Evolutionary conservation across 1,140 invertebrate species (phyloP).

Genomic region (Bombus soroeensis): DNA sequence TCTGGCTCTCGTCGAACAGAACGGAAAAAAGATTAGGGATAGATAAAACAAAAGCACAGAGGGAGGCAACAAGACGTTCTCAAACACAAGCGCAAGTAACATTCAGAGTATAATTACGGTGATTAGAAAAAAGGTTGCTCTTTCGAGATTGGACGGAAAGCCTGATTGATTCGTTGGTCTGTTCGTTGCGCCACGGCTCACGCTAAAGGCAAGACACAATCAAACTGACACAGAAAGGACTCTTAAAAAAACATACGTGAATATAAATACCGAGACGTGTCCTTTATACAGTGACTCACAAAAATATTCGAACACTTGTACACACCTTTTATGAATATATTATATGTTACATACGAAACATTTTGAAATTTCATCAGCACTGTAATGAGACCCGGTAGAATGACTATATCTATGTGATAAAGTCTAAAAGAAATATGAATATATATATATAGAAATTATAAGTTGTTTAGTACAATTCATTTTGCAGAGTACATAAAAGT

Average conservation of each 20-base stretch:
- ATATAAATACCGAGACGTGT: slow-evolving; percentile 22
- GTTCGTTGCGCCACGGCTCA: slow-evolving; percentile 57
- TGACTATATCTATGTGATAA: no score
- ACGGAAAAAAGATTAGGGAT: slow-evolving; percentile 50
- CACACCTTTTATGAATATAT: neutral
- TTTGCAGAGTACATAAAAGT: no score
- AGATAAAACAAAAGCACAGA: slow-evolving; percentile 58
- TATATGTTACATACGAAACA: neutral
- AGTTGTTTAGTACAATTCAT: no score
- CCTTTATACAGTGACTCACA: neutral
- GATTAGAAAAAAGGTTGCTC: slow-evolving; percentile 25
- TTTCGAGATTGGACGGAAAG: slow-evolving; percentile 54
- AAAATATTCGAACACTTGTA: neutral
- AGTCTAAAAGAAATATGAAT: no score
- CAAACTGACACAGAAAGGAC: slow-evolving; percentile 26
- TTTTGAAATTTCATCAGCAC: neutral
- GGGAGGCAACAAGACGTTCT: slow-evolving; percentile 52
- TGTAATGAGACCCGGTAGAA: no score
- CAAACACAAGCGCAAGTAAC: slow-evolving; percentile 34
- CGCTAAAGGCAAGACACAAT: slow-evolving; percentile 54
- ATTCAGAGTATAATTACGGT: slow-evolving; percentile 36
- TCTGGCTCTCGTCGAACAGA: slow-evolving; percentile 56
- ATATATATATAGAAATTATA: no score
- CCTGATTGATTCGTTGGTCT: slow-evolving; percentile 76
- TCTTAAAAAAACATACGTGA: slow-evolving; percentile 18